Conservation (phyloP, 35 echinoderm and acorn worm species). For the Ophioderma brevispina region DNA sequence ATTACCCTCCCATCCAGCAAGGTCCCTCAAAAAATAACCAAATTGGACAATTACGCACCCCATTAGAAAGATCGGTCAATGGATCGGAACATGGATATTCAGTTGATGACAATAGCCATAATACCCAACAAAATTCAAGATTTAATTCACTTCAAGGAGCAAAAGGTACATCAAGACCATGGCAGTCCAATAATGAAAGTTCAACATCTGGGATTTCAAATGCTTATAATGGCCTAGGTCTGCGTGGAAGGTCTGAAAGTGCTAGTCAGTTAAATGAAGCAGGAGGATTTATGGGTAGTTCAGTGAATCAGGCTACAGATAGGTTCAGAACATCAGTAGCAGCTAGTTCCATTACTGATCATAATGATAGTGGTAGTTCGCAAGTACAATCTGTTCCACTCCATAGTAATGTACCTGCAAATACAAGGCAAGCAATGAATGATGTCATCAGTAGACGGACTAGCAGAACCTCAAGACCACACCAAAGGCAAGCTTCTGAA, state of each 20-base stretch:
- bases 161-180: neutral
- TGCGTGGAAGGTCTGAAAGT: neutral
- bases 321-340: neutral
- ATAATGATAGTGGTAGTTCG: neutral
- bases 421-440: conserved; percentile 45
- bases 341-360: too few relatives aligned
- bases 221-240: neutral
- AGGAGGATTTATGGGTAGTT: neutral
- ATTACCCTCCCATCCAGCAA: neutral
- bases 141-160: neutral
- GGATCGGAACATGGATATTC: neutral
- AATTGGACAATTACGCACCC: neutral
- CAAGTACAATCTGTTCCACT: conserved; percentile 85
- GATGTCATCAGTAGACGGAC: conserved; percentile 12
- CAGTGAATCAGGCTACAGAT: neutral
- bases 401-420: conserved; percentile 63
- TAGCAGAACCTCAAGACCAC: neutral
- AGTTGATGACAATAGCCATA: neutral
- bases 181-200: neutral
- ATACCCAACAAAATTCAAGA: neutral
- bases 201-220: neutral
- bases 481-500: neutral
- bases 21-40: neutral
- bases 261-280: neutral
- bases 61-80: too few relatives aligned